These are phyloP conservation scores for Tiliqua scincoides DNA, from an alignment of 2,113 vertebrate species.

Conservation along the genomic window DNA sequence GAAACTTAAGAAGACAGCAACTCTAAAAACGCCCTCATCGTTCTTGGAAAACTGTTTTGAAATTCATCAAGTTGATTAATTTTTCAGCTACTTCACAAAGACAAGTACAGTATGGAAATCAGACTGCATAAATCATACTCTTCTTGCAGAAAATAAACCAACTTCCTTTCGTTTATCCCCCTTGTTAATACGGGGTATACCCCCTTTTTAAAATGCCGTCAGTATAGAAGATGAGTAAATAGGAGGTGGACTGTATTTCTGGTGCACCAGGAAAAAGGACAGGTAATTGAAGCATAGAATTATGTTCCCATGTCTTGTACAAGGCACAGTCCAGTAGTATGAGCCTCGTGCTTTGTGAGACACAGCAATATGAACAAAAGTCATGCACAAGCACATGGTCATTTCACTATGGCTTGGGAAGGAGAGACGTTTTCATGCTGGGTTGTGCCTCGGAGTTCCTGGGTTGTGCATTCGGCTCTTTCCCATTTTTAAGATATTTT, in stretches of 20 bases:
- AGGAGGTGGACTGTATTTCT: slow-evolving; percentile 31
- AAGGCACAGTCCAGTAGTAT: background rate
- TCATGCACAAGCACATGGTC: background rate
- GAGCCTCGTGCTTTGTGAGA: background rate
- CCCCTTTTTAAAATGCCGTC: background rate
- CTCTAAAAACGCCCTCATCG: background rate
- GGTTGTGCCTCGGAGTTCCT: too few species aligned
- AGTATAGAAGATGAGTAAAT: background rate
- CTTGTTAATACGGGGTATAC: background rate
- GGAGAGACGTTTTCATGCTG: background rate
- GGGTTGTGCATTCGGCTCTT: background rate
- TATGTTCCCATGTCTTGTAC: slow-evolving; percentile 55
- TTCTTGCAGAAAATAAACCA: background rate
- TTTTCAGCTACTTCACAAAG: background rate
- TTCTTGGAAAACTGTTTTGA: background rate
- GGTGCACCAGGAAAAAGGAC: slow-evolving; percentile 49
- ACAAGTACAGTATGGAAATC: background rate
- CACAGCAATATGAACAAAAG: background rate
- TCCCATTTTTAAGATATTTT: background rate
- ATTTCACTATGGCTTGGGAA: background rate
- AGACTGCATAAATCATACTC: background rate
- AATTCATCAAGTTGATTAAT: background rate
- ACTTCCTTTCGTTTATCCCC: background rate
- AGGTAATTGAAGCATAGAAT: slow-evolving; percentile 32
- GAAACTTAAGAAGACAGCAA: background rate